These are phyloP conservation scores for Macropodus opercularis DNA, from an alignment of 2,797 vertebrate genomes.

Conservation along the genomic window DNA sequence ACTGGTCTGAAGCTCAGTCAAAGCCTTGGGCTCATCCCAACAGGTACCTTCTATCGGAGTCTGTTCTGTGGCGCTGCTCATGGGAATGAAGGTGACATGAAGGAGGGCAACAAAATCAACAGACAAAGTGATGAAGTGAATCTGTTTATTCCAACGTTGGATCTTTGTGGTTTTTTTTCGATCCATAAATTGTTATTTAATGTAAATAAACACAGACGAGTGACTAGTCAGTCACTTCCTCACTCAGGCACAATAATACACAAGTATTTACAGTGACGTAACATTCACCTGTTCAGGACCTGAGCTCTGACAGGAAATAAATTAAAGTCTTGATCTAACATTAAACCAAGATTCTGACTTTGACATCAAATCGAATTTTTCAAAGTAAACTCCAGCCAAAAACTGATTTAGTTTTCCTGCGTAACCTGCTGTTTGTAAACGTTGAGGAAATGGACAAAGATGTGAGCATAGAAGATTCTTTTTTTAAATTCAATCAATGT, in stretches of 20 bases:
- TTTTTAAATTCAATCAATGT: too few species aligned
- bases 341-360: not conserved
- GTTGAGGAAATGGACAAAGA: too few species aligned
- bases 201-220: conserved; percentile 73
- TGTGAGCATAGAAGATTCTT: too few species aligned
- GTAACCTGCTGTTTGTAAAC: too few species aligned
- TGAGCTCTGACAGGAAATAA: not conserved
- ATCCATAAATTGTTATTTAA: conserved; percentile 65
- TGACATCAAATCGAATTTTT: not conserved
- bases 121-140: not conserved
- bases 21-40: too few species aligned
- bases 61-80: too few species aligned
- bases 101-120: not conserved
- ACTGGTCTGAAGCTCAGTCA: too few species aligned
- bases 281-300: not conserved
- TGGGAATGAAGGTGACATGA: too few species aligned
- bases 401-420: too few species aligned
- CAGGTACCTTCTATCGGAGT: too few species aligned
- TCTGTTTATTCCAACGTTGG: conserved; percentile 49
- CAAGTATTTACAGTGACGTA: conserved; percentile 24
- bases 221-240: conserved; percentile 57
- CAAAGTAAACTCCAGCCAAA: too few species aligned
- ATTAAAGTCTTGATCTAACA: not conserved
- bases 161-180: conserved; percentile 12
- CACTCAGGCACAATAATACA: conserved; percentile 47